Evolutionary conservation across 2,888 invertebrate species (phyloP).

Genomic region (Meteorus colon): DNA sequence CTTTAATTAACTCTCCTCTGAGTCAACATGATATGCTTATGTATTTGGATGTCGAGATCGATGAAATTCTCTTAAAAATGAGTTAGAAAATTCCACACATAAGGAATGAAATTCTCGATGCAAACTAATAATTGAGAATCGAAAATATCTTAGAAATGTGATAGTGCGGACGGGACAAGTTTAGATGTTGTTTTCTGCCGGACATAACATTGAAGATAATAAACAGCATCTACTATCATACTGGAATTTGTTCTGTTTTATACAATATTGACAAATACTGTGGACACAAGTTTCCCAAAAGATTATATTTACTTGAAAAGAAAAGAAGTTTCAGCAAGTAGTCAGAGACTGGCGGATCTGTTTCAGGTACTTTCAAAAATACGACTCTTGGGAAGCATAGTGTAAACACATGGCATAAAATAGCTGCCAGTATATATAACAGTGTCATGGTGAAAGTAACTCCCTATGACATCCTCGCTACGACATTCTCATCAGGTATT

Average conservation of each 20-base stretch:
- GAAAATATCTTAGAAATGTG: background rate
- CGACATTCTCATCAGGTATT: background rate
- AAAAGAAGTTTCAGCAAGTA: too few relatives aligned
- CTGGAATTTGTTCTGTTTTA: too few relatives aligned
- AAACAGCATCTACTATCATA: too few relatives aligned
- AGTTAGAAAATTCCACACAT: background rate
- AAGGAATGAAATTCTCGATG: constrained; percentile 24
- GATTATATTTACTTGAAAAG: too few relatives aligned
- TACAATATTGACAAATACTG: too few relatives aligned
- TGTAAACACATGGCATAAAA: too few relatives aligned
- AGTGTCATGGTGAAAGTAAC: background rate
- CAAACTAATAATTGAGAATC: background rate
- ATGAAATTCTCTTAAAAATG: constrained; percentile 20
- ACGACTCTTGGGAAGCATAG: too few relatives aligned
- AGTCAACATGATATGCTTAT: constrained; percentile 44
- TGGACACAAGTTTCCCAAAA: too few relatives aligned
- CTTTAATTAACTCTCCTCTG: constrained; percentile 51
- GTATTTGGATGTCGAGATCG: constrained; percentile 35
- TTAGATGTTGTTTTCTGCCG: too few relatives aligned
- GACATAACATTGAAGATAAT: too few relatives aligned
- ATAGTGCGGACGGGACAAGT: background rate
- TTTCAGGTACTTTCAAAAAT: too few relatives aligned
- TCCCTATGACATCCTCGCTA: background rate
- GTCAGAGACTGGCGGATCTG: too few relatives aligned
- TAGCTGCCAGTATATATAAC: background rate